Conservation (phyloP, 1,140 invertebrate species). For the Drosophila busckii region DNA sequence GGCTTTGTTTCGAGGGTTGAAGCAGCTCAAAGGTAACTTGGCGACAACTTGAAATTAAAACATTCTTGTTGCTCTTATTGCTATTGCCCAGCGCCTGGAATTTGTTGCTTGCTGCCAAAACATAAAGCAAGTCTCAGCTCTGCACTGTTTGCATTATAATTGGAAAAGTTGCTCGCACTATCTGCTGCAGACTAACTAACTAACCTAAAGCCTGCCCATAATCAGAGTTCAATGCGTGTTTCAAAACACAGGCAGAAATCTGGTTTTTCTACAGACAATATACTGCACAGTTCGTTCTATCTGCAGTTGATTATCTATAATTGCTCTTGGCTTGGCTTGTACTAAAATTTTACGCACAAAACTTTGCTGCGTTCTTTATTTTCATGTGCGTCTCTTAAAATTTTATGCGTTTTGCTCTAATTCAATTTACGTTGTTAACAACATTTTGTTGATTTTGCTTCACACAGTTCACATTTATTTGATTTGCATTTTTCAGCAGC, state of each 20-base stretch:
- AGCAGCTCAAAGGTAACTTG: slow-evolving; percentile 4
- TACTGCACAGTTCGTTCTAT: too few species aligned
- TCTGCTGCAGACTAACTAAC: slow-evolving; percentile 22
- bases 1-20: slow-evolving; percentile 18
- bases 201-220: too few species aligned
- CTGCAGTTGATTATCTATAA: slow-evolving; percentile 11
- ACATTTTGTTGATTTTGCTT: slow-evolving; percentile 39
- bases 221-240: slow-evolving; percentile 19
- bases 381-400: slow-evolving; percentile 41
- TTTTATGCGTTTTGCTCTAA: slow-evolving; percentile 61
- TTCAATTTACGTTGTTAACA: slow-evolving; percentile 62
- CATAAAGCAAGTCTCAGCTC: too few species aligned
- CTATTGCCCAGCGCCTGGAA: not conserved
- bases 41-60: slow-evolving; percentile 61
- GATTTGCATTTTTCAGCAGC: slow-evolving; percentile 26
- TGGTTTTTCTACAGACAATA: too few species aligned
- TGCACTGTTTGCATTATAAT: slow-evolving; percentile 31
- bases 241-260: too few species aligned
- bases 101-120: not conserved
- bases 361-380: slow-evolving; percentile 1
- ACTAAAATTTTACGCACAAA: too few species aligned
- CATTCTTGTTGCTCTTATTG: slow-evolving; percentile 39
- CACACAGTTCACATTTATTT: too few species aligned
- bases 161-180: slow-evolving; percentile 46
- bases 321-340: too few species aligned